Evolutionary conservation across 2,888 invertebrate genomes (phyloP).

Genomic region (Subacronicta megacephala): DNA sequence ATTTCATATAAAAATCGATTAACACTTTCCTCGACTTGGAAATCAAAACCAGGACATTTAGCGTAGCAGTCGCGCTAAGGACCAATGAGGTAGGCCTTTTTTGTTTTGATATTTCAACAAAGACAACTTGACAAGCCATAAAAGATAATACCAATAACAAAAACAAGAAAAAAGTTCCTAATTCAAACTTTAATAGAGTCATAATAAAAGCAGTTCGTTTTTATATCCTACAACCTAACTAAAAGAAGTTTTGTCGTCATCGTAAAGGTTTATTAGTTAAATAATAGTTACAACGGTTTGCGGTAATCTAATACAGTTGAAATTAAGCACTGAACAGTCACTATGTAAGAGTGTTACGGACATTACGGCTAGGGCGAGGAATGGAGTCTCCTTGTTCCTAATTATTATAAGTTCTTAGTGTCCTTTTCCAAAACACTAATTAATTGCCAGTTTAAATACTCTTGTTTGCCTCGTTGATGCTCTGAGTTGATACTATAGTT

Average conservation of each 20-base stretch:
- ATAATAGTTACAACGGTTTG: conserved; percentile 56
- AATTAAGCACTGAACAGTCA: conserved; percentile 67
- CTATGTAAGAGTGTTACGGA: conserved; percentile 59
- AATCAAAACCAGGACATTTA: too few species aligned
- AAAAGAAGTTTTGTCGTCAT: conserved; percentile 47
- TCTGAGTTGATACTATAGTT: too few species aligned
- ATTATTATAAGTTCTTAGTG: too few species aligned
- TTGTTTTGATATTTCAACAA: conserved; percentile 3
- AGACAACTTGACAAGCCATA: too few species aligned
- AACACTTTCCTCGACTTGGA: too few species aligned
- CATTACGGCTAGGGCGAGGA: conserved; percentile 27
- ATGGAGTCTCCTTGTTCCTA: conserved; percentile 38
- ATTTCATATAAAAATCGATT: too few species aligned
- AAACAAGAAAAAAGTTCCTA: conserved; percentile 26
- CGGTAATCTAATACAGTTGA: conserved; percentile 63
- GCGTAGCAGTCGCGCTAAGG: too few species aligned
- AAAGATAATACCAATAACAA: conserved; percentile 11
- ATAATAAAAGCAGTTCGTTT: conserved; percentile 38
- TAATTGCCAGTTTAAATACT: too few species aligned
- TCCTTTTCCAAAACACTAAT: too few species aligned
- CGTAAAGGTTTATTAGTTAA: conserved; percentile 61
- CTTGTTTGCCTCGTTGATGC: too few species aligned
- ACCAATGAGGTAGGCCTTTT: too few species aligned
- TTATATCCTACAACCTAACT: conserved; percentile 28
- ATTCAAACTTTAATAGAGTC: conserved; percentile 32